Evolutionary conservation across 2,888 invertebrate species (phyloP), one percentile per base, ranked within the genome.

Genomic region (Rhingia rostrata): DNA sequence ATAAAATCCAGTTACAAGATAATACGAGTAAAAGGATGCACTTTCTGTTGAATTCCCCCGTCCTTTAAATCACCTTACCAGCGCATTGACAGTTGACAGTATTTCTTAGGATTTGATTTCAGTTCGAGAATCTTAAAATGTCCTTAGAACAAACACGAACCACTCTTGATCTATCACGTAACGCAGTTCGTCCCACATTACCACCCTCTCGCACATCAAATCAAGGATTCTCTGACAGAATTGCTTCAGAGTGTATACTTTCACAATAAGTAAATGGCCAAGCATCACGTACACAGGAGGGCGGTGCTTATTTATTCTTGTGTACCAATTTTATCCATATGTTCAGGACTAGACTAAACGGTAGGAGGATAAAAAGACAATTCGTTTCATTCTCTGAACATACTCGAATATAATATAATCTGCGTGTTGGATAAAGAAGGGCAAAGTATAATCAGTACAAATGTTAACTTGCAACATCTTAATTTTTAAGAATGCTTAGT

Each of bases 111-210:
- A 67, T 75, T 67, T 67, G 51, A 67, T 75, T 60, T 67, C 14
- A 43, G 43, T 53, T 67, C 43, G 14, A 43, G 32, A 41, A 75
- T 37, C 43, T 43, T 10, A 75, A 45, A 60, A 41, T 30, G 32
- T 66, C 9, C 37, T 45, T 37, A 3, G 4, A 37, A 1, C 37
- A 53, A 58, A 10, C 12, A 30, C 35, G 9, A 49, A 54, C 56
- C 30, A 12, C 33, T 49, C 12, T 53, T 53, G 67, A 77, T 67
- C 75, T 53, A 43, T 77, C 75, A 77, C 75, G 75, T 77, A 77
- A 67, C 51, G 32, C 66, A 53, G 43, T 51, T 49, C 7, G 33
- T 14, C 30, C 32, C 7, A 41, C 10, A 5, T 32, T 32, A 22
- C 30, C 7, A 51, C n/a, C 22, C 14, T 7, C 43, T 10, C 14